Base-by-base conservation (phyloP, 2,113 vertebrate genomes). In the Leptobrachium ailaonicum region DNA sequence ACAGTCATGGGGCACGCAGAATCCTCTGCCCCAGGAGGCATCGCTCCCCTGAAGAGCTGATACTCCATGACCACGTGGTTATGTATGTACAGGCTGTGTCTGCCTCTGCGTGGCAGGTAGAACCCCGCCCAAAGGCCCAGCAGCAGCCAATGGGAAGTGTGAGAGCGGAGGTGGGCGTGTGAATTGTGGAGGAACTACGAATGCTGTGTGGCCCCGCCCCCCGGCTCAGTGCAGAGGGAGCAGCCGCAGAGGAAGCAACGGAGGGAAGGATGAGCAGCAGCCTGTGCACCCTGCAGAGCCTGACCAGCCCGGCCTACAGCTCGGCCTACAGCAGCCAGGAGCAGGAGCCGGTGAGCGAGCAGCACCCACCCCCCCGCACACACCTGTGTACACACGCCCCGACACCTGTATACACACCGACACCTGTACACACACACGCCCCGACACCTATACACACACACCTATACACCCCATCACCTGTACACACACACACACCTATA, bases 211-310 rank as follows among this genome's bases (percentile, higher is more conserved):
- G 11, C 58, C 13, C 77, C 69, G 1, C 63, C 69, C 54, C 68
- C 20, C 32, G 0, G 60, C 8, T 72, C 77, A 79, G 58, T 72
- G 67, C 4, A 43, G 76, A 44, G 54, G 40, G 44, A 2, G 11
- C 54, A 14, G 12, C 41, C n/a, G 58, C 77, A 53, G 69, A 6
- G 13, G 60, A 32, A 12, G 14, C 9, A 41, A 10, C 66, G 2
- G 2, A 10, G 9, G 11, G 41, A 43, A 77, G 64, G 12, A 79
- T 79, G 77, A 71, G 42, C 43, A 71, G 68, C 50, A 50, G 47
- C 4, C 69, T 79, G 68, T 79, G 77, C n/a, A 79, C 77, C 44
- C 44, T 79, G 43, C 68, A 72, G 60, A 68, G 72, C 32, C 58
- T 79, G 0, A 32, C 10, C 10, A 68, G 20, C 44, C 66, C 3